Evolutionary conservation across 2,113 vertebrate genomes (phyloP).

Genomic region (Sprattus sprattus): DNA sequence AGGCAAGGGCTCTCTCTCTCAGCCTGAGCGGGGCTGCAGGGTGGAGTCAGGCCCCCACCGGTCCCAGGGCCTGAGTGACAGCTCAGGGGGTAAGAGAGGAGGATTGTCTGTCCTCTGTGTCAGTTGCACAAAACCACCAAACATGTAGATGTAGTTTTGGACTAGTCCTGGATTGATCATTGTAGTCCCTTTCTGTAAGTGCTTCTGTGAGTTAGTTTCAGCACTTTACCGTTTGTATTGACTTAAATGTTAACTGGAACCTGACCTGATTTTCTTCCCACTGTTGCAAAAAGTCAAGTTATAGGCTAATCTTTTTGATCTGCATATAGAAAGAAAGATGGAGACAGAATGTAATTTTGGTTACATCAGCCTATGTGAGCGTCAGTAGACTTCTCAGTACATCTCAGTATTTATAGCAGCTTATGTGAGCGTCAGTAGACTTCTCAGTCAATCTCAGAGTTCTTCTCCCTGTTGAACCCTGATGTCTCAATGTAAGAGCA

Average conservation of each 20-base stretch:
- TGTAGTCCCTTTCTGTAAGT: not conserved
- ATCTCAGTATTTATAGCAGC: not conserved
- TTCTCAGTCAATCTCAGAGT: not conserved
- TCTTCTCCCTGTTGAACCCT: not conserved
- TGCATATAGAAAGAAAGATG: not conserved
- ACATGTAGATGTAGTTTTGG: not conserved
- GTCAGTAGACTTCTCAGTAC: not conserved
- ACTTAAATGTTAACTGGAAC: not conserved
- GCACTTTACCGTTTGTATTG: not conserved
- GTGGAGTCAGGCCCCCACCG: not conserved
- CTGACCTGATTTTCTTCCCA: not conserved
- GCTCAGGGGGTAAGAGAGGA: slow-evolving; percentile 79
- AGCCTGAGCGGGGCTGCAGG: slow-evolving; percentile 45
- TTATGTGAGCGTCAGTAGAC: not conserved
- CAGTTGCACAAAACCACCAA: not conserved
- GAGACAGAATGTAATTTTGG: not conserved
- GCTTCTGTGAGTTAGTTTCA: not conserved
- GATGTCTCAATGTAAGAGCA: not conserved
- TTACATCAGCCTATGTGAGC: not conserved
- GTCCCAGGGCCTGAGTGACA: slow-evolving; percentile 69
- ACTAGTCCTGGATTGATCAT: not conserved
- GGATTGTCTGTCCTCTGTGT: not conserved
- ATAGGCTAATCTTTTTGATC: not conserved
- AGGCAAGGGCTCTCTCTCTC: slow-evolving; percentile 35
- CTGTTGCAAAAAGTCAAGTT: not conserved